phyloP scores from a whole-genome alignment of 2,797 vertebrate genomes.

The Zalophus californianus region DNA sequence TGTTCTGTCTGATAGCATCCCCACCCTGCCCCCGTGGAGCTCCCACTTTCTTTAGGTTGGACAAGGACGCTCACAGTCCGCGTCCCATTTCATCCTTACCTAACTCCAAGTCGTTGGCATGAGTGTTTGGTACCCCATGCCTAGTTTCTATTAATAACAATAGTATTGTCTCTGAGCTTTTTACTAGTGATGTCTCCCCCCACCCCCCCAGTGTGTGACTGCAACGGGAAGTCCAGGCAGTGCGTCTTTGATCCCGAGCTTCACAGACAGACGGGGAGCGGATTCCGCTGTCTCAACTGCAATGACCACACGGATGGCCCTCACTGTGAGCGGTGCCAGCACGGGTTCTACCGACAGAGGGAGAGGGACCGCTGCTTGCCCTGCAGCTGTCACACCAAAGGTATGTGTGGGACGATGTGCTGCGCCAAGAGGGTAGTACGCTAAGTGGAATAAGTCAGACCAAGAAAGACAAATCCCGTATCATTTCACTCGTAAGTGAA shows the following conservation, averaged over 20 bases:
- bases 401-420: slow-evolving; percentile 42
- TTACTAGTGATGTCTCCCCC: background rate
- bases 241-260: slow-evolving; percentile 90
- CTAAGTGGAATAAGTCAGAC: background rate
- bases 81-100: rapidly evolving
- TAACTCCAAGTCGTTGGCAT: background rate
- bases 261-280: slow-evolving; percentile 85
- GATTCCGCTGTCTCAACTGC: slow-evolving; percentile 93
- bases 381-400: slow-evolving; percentile 91
- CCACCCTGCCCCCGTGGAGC: no score
- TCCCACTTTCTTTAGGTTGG: background rate
- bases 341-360: slow-evolving; percentile 89
- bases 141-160: background rate
- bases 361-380: slow-evolving; percentile 88
- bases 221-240: slow-evolving; percentile 91
- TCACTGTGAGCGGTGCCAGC: slow-evolving; percentile 93
- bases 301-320: slow-evolving; percentile 91
- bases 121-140: background rate
- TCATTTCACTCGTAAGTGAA: background rate
- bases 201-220: slow-evolving; percentile 87
- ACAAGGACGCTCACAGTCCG: no score
- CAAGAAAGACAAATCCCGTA: background rate
- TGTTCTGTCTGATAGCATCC: background rate
- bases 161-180: background rate
- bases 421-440: background rate